A percentile compares a stretch with the other conserved stretches of the same genome.
These are phyloP conservation scores for Cephalotes varians DNA, from an alignment of 2,888 invertebrate species.

Conservation along the genomic window DNA sequence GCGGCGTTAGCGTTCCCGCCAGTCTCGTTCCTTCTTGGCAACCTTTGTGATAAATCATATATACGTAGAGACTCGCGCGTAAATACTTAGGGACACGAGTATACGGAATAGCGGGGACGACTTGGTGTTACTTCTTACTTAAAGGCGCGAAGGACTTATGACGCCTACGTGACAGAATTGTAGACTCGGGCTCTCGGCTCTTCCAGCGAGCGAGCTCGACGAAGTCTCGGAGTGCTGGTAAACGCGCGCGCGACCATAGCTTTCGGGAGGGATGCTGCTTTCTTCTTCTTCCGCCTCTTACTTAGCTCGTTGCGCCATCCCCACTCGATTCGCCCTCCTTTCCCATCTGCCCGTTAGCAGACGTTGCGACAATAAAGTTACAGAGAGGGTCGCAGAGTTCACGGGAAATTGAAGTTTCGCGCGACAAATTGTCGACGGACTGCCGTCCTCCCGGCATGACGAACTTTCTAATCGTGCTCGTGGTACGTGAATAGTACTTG, in stretches of 20 bases:
- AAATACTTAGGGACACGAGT: conserved; percentile 62
- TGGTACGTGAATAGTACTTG: conserved; percentile 63
- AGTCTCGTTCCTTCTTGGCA: background rate
- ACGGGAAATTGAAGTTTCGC: conserved; percentile 74
- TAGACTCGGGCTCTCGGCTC: conserved; percentile 65
- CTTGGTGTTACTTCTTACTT: conserved; percentile 79
- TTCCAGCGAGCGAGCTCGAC: conserved; percentile 22
- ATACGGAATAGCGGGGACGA: conserved; percentile 55
- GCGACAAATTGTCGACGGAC: conserved; percentile 70
- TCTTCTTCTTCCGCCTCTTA: conserved; percentile 47
- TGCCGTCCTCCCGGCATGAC: conserved; percentile 58
- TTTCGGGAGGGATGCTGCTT: conserved; percentile 37
- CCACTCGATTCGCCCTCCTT: conserved; percentile 54
- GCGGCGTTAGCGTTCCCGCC: background rate
- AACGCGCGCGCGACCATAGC: conserved; percentile 58
- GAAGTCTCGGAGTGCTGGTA: conserved; percentile 51
- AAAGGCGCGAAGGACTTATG: conserved; percentile 82
- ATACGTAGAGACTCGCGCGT: conserved; percentile 38
- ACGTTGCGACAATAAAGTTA: conserved; percentile 72
- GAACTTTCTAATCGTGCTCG: conserved; percentile 68
- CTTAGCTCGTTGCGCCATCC: conserved; percentile 50
- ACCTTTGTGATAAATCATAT: conserved; percentile 38
- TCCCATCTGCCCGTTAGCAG: conserved; percentile 58
- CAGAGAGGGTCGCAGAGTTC: conserved; percentile 63
- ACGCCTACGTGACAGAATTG: conserved; percentile 84